phyloP scores from a whole-genome alignment of 2,888 invertebrate species.

The Lathronympha strigana region DNA sequence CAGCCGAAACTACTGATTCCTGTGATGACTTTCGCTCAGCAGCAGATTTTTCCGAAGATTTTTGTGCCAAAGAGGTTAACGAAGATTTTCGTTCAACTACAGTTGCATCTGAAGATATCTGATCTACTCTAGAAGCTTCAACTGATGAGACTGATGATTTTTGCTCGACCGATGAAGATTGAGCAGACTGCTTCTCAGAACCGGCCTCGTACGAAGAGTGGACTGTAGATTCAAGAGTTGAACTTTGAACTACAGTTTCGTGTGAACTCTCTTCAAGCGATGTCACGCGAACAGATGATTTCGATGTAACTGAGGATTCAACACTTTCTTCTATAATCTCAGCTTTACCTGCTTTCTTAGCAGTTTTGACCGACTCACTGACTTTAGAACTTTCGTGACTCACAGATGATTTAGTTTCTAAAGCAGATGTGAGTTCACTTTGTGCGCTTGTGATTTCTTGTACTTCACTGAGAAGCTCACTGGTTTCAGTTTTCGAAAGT shows the following conservation, averaged over 20 bases:
- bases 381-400: constrained; percentile 60
- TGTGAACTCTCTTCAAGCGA: constrained; percentile 43
- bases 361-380: constrained; percentile 53
- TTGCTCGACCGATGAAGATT: constrained; percentile 42
- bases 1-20: neutral
- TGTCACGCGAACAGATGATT: constrained; percentile 43
- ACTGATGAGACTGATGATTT: constrained; percentile 13
- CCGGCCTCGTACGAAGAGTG: constrained; percentile 41
- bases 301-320: constrained; percentile 41
- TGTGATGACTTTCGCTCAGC: constrained; percentile 42
- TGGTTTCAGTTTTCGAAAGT: constrained; percentile 68
- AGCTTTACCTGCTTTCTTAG: constrained; percentile 42
- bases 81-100: constrained; percentile 24
- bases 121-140: constrained; percentile 39
- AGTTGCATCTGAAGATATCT: constrained; percentile 35
- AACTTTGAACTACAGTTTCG: constrained; percentile 41
- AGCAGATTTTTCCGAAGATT: constrained; percentile 32
- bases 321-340: constrained; percentile 43
- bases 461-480: constrained; percentile 63
- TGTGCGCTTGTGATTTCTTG: constrained; percentile 58
- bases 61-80: constrained; percentile 9
- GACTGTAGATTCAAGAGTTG: constrained; percentile 47
- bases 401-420: constrained; percentile 68
- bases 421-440: constrained; percentile 64
- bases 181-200: constrained; percentile 44